Evolutionary conservation across 1,140 invertebrate species (phyloP).

Genomic region (Microplitis mediator): DNA sequence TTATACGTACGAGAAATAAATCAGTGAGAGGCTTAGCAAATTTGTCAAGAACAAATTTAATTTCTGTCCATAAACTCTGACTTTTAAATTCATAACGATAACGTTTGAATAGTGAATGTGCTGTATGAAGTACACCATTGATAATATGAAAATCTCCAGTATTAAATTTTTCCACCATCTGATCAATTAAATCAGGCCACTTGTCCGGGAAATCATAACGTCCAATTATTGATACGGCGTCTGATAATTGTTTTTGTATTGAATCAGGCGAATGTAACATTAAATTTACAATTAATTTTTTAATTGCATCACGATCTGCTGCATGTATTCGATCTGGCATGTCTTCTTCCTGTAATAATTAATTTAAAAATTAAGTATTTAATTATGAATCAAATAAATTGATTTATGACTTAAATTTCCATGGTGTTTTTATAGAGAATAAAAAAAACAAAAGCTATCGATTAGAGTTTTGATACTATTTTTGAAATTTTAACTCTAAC

Average conservation of each 20-base stretch:
- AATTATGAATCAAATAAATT: slow-evolving; percentile 3
- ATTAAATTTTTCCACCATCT: slow-evolving; percentile 91
- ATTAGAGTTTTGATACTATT: no score
- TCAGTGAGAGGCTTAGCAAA: slow-evolving; percentile 94
- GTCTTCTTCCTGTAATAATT: slow-evolving; percentile 74
- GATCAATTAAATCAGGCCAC: slow-evolving; percentile 88
- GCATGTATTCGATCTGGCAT: slow-evolving; percentile 78
- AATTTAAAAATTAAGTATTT: slow-evolving; percentile 25
- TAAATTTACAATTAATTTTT: slow-evolving; percentile 85
- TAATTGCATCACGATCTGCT: slow-evolving; percentile 80
- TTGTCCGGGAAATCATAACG: slow-evolving; percentile 92
- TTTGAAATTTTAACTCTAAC: no score
- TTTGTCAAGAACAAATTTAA: slow-evolving; percentile 93
- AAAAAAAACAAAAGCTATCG: no score
- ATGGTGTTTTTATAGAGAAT: neutral
- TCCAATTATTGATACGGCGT: slow-evolving; percentile 95
- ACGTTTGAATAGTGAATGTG: slow-evolving; percentile 94
- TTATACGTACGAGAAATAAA: slow-evolving; percentile 76
- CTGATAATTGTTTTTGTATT: slow-evolving; percentile 93
- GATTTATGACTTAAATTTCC: slow-evolving; percentile 1
- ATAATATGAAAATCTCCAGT: slow-evolving; percentile 93
- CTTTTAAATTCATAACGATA: slow-evolving; percentile 97
- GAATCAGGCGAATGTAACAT: slow-evolving; percentile 91
- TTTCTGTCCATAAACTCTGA: slow-evolving; percentile 92
- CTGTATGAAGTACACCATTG: slow-evolving; percentile 92